phyloP scores from a whole-genome alignment of 2,797 vertebrate genomes.

The Pangasius djambal region DNA sequence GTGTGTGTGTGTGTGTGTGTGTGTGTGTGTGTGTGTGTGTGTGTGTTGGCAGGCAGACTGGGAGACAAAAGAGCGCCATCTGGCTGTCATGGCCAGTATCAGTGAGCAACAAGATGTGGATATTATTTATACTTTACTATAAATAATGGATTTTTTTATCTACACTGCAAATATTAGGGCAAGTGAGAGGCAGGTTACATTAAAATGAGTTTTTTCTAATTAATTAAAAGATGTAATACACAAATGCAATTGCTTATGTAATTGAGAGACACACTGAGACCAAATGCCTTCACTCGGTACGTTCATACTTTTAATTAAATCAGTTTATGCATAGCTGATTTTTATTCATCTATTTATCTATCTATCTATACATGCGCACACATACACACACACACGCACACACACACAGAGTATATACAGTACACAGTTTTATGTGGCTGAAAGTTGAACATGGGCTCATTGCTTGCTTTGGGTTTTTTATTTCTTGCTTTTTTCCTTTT shows the following conservation, averaged over 20 bases:
- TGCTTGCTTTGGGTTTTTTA: too few species aligned
- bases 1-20: constrained; percentile 46
- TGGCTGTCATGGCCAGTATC: constrained; percentile 62
- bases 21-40: constrained; percentile 58
- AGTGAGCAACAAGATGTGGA: neutral
- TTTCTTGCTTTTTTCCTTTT: too few species aligned
- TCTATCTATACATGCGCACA: too few species aligned
- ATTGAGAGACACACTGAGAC: neutral
- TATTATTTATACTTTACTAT: neutral
- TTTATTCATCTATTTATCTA: too few species aligned
- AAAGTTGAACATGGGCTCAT: too few species aligned
- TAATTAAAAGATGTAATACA: neutral
- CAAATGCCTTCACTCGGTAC: neutral
- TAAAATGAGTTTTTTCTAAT: neutral
- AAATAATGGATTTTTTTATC: neutral
- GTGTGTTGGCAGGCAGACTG: constrained; percentile 29
- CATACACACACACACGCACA: too few species aligned
- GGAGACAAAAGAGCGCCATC: constrained; percentile 71
- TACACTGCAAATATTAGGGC: neutral
- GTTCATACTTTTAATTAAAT: neutral
- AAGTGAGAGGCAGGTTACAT: neutral
- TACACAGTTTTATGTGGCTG: too few species aligned
- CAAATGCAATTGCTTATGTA: too few species aligned
- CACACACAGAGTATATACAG: too few species aligned
- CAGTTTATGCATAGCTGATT: too few species aligned